These are phyloP conservation scores for Lottia gigantea DNA, from an alignment of 2,888 invertebrate genomes.

Conservation along the genomic window DNA sequence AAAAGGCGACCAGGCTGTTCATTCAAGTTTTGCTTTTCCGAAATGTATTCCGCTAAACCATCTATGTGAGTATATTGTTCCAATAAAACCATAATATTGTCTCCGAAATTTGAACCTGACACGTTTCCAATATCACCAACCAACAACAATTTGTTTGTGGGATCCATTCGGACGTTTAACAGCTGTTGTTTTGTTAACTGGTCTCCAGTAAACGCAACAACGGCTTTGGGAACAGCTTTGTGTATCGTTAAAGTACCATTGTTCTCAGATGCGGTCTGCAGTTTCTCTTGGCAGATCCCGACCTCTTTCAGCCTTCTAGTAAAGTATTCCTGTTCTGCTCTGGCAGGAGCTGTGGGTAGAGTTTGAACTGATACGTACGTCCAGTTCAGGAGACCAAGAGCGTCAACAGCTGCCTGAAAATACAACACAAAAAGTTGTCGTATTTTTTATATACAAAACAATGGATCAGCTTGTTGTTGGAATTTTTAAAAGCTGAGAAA, in stretches of 20 bases:
- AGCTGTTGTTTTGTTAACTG: not conserved
- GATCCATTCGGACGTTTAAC: not conserved
- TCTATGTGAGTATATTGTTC: not conserved
- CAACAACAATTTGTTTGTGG: not conserved
- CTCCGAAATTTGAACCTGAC: not conserved
- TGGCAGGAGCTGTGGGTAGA: slow-evolving; percentile 24
- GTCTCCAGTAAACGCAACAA: slow-evolving; percentile 20
- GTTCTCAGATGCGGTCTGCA: not conserved
- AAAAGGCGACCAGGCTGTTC: too few relatives aligned
- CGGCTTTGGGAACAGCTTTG: slow-evolving; percentile 9
- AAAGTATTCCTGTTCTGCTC: slow-evolving; percentile 24
- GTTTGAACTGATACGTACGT: slow-evolving; percentile 32
- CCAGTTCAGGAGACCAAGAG: slow-evolving; percentile 32
- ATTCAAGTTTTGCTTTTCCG: too few relatives aligned
- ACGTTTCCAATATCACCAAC: not conserved
- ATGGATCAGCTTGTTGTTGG: too few relatives aligned
- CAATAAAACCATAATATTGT: slow-evolving; percentile 2
- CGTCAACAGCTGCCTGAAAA: slow-evolving; percentile 32
- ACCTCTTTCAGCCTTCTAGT: not conserved
- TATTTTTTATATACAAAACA: too few relatives aligned
- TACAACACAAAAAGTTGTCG: too few relatives aligned
- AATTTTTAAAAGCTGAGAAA: too few relatives aligned
- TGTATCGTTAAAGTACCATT: not conserved
- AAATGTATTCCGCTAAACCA: slow-evolving; percentile 3
- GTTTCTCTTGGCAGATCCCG: not conserved